These are phyloP conservation scores for Ploceus nigricollis DNA, from an alignment of 2,113 vertebrate genomes.

Conservation along the genomic window DNA sequence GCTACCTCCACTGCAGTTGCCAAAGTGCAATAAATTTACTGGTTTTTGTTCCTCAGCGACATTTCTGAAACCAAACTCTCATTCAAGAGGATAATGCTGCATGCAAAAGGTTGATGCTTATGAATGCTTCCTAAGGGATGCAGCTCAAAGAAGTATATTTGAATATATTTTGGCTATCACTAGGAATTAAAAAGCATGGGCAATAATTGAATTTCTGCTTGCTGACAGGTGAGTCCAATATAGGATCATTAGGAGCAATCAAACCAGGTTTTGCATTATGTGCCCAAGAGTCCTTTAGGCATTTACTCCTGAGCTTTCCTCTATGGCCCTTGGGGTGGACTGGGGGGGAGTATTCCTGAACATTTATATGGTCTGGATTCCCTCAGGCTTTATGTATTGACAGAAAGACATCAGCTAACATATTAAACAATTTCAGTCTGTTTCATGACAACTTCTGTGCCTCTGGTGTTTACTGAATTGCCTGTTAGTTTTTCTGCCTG, in stretches of 20 bases:
- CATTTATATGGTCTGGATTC: background rate
- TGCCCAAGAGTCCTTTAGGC: background rate
- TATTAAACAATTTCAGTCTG: background rate
- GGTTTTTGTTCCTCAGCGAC: background rate
- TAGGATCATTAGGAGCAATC: background rate
- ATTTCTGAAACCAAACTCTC: background rate
- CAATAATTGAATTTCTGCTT: background rate
- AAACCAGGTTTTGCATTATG: background rate
- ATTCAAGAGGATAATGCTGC: background rate
- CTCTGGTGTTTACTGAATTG: background rate
- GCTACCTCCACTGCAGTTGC: background rate
- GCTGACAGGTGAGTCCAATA: background rate
- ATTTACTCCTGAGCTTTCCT: background rate
- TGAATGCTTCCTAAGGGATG: background rate
- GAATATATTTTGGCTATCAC: background rate
- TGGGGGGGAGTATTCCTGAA: background rate
- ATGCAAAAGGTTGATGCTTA: background rate
- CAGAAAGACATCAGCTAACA: background rate
- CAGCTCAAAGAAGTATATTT: background rate
- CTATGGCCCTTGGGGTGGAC: background rate
- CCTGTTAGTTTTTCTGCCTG: background rate
- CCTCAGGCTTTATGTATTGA: background rate
- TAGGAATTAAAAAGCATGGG: background rate
- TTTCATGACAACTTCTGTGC: background rate
- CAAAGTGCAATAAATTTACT: background rate